Evolutionary conservation across 2,888 invertebrate genomes (phyloP).

Genomic region (Branchellion lobata): DNA sequence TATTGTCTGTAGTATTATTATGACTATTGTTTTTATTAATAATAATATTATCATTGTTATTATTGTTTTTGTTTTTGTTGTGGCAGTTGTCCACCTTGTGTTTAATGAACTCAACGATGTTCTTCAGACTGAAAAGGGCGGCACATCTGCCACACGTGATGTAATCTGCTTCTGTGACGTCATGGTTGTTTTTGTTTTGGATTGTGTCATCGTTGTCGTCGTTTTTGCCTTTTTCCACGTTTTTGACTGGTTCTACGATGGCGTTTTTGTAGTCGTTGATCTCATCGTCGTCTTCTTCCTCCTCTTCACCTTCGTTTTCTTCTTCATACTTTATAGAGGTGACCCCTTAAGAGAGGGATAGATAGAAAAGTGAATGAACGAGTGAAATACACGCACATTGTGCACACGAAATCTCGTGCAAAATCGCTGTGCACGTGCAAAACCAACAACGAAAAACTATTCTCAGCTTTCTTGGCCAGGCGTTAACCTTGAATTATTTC

Average conservation of each 20-base stretch:
- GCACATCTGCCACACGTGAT: neutral
- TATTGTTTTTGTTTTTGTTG: neutral
- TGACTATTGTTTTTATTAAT: no score
- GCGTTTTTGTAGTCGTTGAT: no score
- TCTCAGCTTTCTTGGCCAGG: no score
- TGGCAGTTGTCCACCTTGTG: neutral
- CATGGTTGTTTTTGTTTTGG: conserved; percentile 56
- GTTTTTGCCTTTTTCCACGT: neutral
- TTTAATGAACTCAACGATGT: neutral
- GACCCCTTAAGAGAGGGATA: no score
- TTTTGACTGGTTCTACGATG: no score
- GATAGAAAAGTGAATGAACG: no score
- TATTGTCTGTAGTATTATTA: neutral
- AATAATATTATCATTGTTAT: no score
- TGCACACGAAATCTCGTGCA: no score
- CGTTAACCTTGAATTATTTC: no score
- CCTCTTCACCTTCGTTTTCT: neutral
- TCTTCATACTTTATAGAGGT: neutral
- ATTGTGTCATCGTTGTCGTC: neutral
- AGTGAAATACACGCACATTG: no score
- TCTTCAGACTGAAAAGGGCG: neutral
- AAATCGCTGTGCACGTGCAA: no score
- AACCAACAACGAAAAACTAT: no score
- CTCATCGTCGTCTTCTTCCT: neutral
- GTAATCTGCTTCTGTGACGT: conserved; percentile 56